Conservation (phyloP, 2,888 invertebrate genomes). For the Nebria salina region DNA sequence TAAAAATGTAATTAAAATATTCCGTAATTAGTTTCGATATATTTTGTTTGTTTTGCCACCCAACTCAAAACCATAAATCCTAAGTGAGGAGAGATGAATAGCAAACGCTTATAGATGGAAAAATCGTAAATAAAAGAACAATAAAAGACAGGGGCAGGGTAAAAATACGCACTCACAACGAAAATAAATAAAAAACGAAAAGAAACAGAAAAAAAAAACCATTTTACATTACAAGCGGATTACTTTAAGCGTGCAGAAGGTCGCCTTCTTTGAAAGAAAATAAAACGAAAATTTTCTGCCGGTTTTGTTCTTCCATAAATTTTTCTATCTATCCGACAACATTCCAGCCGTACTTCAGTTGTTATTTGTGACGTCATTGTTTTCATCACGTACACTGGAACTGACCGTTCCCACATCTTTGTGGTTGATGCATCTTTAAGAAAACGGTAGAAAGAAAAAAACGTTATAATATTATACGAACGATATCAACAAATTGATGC, state of each 20-base stretch:
- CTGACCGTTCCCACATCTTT: conserved; percentile 28
- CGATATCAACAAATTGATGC: background rate
- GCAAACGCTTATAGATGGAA: background rate
- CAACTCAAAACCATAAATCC: too few relatives aligned
- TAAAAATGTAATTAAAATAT: too few relatives aligned
- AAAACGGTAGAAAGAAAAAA: conserved; percentile 14
- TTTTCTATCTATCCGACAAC: conserved; percentile 43
- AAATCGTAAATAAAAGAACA: background rate
- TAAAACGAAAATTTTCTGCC: conserved; percentile 40
- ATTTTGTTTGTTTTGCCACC: too few relatives aligned
- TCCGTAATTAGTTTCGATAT: too few relatives aligned
- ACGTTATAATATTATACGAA: background rate
- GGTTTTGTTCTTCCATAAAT: conserved; percentile 45
- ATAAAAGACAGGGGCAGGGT: background rate
- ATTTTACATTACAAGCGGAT: conserved; percentile 40
- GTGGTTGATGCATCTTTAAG: conserved; percentile 39
- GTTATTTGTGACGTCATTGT: conserved; percentile 44
- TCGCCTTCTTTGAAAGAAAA: conserved; percentile 43
- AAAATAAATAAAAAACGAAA: conserved; percentile 6
- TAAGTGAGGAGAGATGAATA: background rate
- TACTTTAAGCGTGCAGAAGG: conserved; percentile 44
- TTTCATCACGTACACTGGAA: conserved; percentile 37
- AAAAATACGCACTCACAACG: background rate
- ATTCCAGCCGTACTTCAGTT: conserved; percentile 40
- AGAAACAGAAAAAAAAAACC: conserved; percentile 27